Evolutionary conservation across 2,888 invertebrate species (phyloP), one percentile per base, ranked within the genome.

Genomic region (Caenorhabditis panamensis): DNA sequence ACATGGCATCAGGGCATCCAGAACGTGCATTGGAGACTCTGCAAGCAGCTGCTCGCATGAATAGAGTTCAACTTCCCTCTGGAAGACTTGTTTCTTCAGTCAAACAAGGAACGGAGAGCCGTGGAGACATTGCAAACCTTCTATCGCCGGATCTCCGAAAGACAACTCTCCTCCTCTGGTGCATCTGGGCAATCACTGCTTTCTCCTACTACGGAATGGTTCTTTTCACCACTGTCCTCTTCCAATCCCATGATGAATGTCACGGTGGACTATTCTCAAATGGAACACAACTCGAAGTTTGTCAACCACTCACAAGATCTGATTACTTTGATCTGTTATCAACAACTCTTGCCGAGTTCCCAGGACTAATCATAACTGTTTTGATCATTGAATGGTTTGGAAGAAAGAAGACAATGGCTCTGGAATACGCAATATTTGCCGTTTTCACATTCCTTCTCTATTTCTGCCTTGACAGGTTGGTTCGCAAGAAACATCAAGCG

Each of bases 191-290:
- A 16, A 83, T 87, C 0, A 96, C 96, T 91, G 96, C 96, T 0
- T 96, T 97, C 92, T 95, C 96, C 91, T 97, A 97, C 92, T 97
- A 97, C 91, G 96, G 97, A 0, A 93, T 96, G 44, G 96, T 97
- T 8, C 92, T 97, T 72, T 95, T 97, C 95, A 96, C 96, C 0
- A 97, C 96, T 0, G 96, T 96, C 91, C 92, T 96, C 67, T 95
- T 96, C 92, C 95, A 95, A 91, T 94, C 94, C 24, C 85, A 86
- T 68, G 82, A 87, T 62, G 83, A 86, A 68, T 84, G 87, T 69
- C 84, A 88, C 67, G 82, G 84, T 20, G 84, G 82, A 11, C 73
- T 86, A 13, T 82, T 77, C 66, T 85, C 85, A 4, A 86, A 86
- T 58, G 83, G 76, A n/a, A 87, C 87, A 0, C 54, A 71, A 26